phyloP scores from a whole-genome alignment of 2,113 vertebrate genomes.

The Damaliscus lunatus region DNA sequence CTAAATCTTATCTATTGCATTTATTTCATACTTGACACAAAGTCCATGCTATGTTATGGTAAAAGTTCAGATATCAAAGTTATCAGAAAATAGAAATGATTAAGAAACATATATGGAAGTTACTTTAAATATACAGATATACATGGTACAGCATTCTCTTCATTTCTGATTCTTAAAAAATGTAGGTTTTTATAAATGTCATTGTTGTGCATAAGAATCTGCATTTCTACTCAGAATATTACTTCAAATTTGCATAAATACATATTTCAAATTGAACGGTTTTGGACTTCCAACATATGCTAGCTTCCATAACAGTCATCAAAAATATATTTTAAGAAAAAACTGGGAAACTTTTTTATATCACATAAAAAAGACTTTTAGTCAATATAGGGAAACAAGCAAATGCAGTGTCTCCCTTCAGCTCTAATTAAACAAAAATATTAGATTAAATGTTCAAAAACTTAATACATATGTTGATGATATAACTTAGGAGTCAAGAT shows the following conservation, averaged over 20 bases:
- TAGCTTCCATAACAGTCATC: slow-evolving; percentile 23
- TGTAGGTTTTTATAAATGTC: slow-evolving; percentile 50
- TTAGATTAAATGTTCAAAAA: neutral
- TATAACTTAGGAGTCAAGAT: neutral
- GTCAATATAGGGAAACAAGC: neutral
- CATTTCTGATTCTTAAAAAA: slow-evolving; percentile 42
- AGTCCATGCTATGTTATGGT: neutral
- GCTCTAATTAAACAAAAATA: slow-evolving; percentile 5
- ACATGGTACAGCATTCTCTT: neutral
- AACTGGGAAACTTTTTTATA: slow-evolving; percentile 35
- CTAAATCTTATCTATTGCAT: neutral
- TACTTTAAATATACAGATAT: slow-evolving; percentile 28
- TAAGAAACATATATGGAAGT: slow-evolving; percentile 26
- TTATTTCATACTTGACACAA: slow-evolving; percentile 3
- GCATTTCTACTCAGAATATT: slow-evolving; percentile 36
- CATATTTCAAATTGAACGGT: slow-evolving; percentile 26
- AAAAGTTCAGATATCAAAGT: slow-evolving; percentile 22
- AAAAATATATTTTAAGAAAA: slow-evolving; percentile 56
- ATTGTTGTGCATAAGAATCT: slow-evolving; percentile 43
- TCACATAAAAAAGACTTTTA: neutral
- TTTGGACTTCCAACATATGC: slow-evolving; percentile 60
- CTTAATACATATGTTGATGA: neutral
- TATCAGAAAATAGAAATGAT: slow-evolving; percentile 24
- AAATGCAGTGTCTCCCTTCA: neutral
- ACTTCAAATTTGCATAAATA: slow-evolving; percentile 57